phyloP scores from a whole-genome alignment of 2,797 vertebrate species.

The Pteronotus mesoamericanus region DNA sequence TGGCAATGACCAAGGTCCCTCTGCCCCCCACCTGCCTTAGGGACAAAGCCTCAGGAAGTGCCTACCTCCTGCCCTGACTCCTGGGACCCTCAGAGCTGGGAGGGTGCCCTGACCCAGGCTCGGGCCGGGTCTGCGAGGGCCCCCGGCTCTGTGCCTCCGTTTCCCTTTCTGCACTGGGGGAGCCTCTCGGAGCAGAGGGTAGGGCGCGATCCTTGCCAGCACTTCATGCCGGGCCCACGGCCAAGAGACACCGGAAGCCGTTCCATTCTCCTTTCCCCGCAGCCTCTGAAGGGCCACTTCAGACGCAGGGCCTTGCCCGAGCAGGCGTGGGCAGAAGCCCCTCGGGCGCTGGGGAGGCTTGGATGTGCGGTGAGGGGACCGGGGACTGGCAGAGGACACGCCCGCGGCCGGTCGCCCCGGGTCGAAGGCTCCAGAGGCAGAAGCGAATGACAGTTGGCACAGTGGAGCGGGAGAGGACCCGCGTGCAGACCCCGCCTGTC shows the following conservation, averaged over 20 bases:
- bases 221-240: rapidly evolving
- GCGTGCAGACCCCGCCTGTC: rapidly evolving
- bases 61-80: rapidly evolving
- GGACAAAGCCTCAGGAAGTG: not conserved
- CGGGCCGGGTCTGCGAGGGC: not conserved
- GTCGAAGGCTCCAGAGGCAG: not conserved
- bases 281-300: not conserved
- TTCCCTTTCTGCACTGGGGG: not conserved
- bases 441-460: rapidly evolving
- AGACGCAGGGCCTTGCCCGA: not conserved
- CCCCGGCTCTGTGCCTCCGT: not conserved
- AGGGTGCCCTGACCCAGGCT: rapidly evolving
- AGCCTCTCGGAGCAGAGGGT: rapidly evolving
- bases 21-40: not conserved
- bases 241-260: rapidly evolving
- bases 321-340: too few relatives aligned
- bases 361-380: too few relatives aligned
- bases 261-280: too few relatives aligned
- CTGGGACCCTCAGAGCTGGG: rapidly evolving
- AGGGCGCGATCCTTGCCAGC: not conserved
- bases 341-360: too few relatives aligned
- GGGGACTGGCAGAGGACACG: too few relatives aligned
- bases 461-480: too few relatives aligned
- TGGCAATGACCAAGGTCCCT: not conserved
- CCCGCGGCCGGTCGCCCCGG: not conserved